Evolutionary conservation across 1,140 invertebrate genomes (phyloP).

Genomic region (Drosophila bocki): DNA sequence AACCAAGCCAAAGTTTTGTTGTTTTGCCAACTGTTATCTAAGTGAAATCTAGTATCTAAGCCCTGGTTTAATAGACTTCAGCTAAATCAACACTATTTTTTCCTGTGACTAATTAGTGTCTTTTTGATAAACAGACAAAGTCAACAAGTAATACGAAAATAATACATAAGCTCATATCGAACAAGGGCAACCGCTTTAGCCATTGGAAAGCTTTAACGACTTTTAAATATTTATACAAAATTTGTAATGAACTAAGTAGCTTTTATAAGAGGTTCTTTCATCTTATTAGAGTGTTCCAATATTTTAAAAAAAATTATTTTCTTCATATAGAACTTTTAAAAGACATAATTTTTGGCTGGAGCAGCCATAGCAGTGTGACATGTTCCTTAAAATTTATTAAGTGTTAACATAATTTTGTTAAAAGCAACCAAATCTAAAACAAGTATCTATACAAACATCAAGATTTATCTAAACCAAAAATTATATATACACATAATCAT

Average conservation of each 20-base stretch:
- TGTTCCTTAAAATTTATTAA: background rate
- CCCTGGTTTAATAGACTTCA: constrained; percentile 6
- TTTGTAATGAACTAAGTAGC: background rate
- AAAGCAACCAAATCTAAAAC: background rate
- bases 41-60: background rate
- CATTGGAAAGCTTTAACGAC: background rate
- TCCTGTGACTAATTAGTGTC: constrained; percentile 15
- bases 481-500: background rate
- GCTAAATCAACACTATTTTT: constrained; percentile 8
- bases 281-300: no score
- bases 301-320: no score
- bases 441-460: background rate
- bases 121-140: constrained; percentile 16
- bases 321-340: no score
- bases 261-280: background rate
- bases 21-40: constrained; percentile 33
- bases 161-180: background rate
- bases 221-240: no score
- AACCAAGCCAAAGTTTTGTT: constrained; percentile 39
- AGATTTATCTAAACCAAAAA: constrained; percentile 2
- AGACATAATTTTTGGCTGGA: background rate
- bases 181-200: background rate
- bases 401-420: constrained; percentile 3
- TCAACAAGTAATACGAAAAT: constrained; percentile 9
- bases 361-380: background rate